Evolutionary conservation across 2,113 vertebrate genomes (phyloP).

Genomic region (Fulmarus glacialis): DNA sequence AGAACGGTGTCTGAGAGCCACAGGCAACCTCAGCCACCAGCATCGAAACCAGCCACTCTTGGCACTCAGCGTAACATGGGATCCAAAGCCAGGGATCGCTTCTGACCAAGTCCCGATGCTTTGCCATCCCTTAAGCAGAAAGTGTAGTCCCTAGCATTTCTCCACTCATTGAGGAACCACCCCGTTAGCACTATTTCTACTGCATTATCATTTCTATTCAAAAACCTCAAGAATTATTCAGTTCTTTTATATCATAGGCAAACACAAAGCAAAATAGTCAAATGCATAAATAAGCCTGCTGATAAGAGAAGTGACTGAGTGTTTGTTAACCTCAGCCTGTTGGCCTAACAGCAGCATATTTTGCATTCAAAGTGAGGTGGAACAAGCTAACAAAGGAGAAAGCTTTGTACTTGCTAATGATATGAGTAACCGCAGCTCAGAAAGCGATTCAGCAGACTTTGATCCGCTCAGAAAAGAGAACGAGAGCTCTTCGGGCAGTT

Average conservation of each 20-base stretch:
- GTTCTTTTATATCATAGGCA: neutral
- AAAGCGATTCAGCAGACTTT: neutral
- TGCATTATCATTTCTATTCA: neutral
- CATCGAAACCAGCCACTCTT: neutral
- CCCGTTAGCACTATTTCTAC: neutral
- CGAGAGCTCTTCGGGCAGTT: constrained; percentile 11
- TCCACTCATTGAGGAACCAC: neutral
- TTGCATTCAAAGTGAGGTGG: constrained; percentile 1
- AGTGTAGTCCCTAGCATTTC: too few relatives aligned
- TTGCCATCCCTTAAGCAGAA: neutral
- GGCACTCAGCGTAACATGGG: neutral
- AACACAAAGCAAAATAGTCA: constrained; percentile 9
- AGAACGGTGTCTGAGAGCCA: neutral
- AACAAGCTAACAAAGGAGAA: neutral
- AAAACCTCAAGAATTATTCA: neutral
- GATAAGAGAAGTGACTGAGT: neutral
- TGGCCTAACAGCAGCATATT: neutral
- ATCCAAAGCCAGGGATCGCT: neutral
- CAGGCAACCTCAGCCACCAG: neutral
- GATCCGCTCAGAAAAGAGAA: neutral
- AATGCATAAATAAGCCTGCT: constrained; percentile 47
- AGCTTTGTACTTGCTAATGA: constrained; percentile 68
- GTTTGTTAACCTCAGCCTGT: constrained; percentile 19
- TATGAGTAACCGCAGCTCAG: constrained; percentile 55
- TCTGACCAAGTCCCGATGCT: neutral